A percentile compares a stretch with the other conserved stretches of the same genome.
Conservation (phyloP, 2,888 invertebrate genomes). For the Tupiocoris notatus region DNA sequence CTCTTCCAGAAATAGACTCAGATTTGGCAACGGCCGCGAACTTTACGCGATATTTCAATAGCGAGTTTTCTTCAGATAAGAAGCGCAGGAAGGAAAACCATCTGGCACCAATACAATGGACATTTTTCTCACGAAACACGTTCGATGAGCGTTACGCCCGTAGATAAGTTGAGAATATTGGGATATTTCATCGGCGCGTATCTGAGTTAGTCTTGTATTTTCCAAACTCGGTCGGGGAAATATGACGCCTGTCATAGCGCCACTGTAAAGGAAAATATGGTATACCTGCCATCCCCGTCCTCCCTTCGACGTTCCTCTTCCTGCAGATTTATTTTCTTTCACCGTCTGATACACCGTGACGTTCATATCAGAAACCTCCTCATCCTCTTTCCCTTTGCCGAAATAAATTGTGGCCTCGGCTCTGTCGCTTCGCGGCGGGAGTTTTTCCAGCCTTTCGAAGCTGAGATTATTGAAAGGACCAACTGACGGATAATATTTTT, state of each 20-base stretch:
- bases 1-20: too few species aligned
- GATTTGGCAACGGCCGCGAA: too few species aligned
- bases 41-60: too few species aligned
- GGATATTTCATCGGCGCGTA: background rate
- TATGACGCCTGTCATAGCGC: conserved; percentile 7
- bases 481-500: background rate
- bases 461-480: background rate
- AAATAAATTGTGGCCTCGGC: background rate
- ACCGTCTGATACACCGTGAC: conserved; percentile 24
- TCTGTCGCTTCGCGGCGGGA: background rate
- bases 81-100: background rate
- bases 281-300: background rate
- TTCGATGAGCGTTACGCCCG: background rate
- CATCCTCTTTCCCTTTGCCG: background rate
- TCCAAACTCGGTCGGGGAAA: background rate
- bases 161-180: background rate
- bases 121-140: background rate
- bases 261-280: conserved; percentile 3
- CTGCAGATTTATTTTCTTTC: conserved; percentile 18
- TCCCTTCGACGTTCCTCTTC: background rate
- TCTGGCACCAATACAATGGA: background rate
- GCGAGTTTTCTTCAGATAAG: background rate
- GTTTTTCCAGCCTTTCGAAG: background rate
- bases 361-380: conserved; percentile 10
- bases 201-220: background rate